Evolutionary conservation across 2,888 invertebrate genomes (phyloP), one percentile per base, ranked within the genome.

Genomic region (Gasteruption jaculator): DNA sequence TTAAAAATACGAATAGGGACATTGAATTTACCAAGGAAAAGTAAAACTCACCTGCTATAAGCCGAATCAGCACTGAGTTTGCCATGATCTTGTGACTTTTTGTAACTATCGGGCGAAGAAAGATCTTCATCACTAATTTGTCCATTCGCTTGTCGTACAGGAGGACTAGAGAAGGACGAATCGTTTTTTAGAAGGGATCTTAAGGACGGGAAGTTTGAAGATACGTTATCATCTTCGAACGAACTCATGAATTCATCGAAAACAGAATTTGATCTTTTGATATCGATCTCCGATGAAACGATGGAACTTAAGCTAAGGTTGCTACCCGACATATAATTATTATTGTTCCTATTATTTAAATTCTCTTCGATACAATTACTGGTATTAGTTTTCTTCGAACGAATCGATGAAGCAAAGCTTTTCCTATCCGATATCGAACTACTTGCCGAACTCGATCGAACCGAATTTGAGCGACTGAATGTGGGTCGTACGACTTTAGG

Each of bases 11-110:
- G 62, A 43, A 39, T 15, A 12, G n/a, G 18, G 46, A 47, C n/a
- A n/a, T n/a, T n/a, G n/a, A n/a, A n/a, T n/a, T n/a, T n/a, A n/a
- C n/a, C n/a, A n/a, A n/a, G n/a, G n/a, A n/a, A n/a, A n/a, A n/a
- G n/a, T n/a, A n/a, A n/a, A n/a, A 53, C 75, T 76, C 75, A 89
- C 89, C 89, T 89, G 79, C 86, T 86, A 73, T 89, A 89, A 39
- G 89, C 89, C 19, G 89, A 89, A 71, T 89, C 89, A 19, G 80
- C 77, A 48, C 74, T 73, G 29, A 73, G 57, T 50, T 75, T 74
- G 36, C 56, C 52, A 42, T 55, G 49, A 41, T 60, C 61, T 38
- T 60, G 60, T 31, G 54, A 56, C 18, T 55, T 53, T 40, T 68
- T 65, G 54, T 58, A 63, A 42, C 62, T 63, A 24, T 68, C 68